Evolutionary conservation across 2,113 vertebrate species (phyloP).

Genomic region (Lonchura striata): DNA sequence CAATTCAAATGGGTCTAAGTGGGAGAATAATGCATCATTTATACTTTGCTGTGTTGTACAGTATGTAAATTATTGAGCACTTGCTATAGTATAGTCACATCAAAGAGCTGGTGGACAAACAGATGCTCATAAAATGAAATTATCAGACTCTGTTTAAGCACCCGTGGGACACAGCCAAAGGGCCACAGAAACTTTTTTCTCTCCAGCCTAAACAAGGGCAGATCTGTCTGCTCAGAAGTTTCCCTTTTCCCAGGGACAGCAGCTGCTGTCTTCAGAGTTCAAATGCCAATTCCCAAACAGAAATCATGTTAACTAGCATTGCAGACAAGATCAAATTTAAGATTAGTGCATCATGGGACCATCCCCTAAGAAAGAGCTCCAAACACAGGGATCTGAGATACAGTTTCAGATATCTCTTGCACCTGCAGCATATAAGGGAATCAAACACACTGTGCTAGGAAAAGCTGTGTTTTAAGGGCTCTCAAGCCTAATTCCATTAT

Average conservation of each 20-base stretch:
- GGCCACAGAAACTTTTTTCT: neutral
- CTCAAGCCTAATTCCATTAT: neutral
- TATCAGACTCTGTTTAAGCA: neutral
- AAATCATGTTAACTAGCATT: neutral
- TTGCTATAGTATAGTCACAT: neutral
- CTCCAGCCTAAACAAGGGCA: neutral
- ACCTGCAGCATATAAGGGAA: neutral
- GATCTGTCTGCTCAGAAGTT: neutral
- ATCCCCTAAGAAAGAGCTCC: neutral
- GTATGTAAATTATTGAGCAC: conserved; percentile 60
- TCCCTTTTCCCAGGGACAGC: neutral
- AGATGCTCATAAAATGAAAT: neutral
- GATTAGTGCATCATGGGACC: neutral
- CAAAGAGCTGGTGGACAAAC: conserved; percentile 12
- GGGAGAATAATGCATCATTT: conserved; percentile 68
- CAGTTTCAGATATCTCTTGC: neutral
- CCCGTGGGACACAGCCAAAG: neutral
- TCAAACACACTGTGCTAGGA: neutral
- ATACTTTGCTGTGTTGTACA: conserved; percentile 23
- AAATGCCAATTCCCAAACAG: neutral
- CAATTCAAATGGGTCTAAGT: conserved; percentile 69
- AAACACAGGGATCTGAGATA: neutral
- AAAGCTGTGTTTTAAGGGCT: neutral
- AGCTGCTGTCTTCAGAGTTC: neutral
- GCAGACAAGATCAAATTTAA: neutral